Conservation (phyloP, 37 sponge, comb jelly and placozoan species). For the Chondrilla cf. caribensis region DNA sequence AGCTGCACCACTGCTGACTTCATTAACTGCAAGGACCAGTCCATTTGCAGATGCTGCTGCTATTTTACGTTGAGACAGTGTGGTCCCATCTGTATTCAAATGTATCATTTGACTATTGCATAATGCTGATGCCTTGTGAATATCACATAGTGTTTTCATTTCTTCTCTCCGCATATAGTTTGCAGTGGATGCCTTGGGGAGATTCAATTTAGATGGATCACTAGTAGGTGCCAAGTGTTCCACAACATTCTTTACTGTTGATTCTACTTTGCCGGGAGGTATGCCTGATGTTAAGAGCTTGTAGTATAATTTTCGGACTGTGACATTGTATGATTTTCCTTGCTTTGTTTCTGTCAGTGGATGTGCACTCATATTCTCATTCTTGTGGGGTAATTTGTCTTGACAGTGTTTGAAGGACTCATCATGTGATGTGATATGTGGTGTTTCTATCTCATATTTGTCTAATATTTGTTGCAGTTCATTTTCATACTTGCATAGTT, state of each 20-base stretch:
- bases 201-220: constrained; percentile 5
- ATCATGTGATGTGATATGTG: too few relatives aligned
- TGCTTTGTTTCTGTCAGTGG: background rate
- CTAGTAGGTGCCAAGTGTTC: constrained; percentile 4
- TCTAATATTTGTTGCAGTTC: too few relatives aligned
- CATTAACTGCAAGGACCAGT: constrained; percentile 23
- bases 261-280: background rate
- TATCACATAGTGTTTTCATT: constrained; percentile 28
- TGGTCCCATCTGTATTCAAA: constrained; percentile 53
- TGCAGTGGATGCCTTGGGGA: constrained; percentile 17
- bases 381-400: too few relatives aligned
- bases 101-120: background rate
- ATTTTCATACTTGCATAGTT: too few relatives aligned
- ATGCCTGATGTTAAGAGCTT: constrained; percentile 1
- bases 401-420: too few relatives aligned
- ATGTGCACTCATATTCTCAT: too few relatives aligned
- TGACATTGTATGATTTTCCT: background rate
- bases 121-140: constrained; percentile 36
- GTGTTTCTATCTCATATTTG: too few relatives aligned
- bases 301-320: constrained; percentile 32
- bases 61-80: constrained; percentile 27
- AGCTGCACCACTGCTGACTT: constrained; percentile 25
- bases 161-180: constrained; percentile 29
- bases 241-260: constrained; percentile 1
- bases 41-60: constrained; percentile 30